Evolutionary conservation across 2,888 invertebrate genomes (phyloP).

Genomic region (Sepioteuthis lessoniana): DNA sequence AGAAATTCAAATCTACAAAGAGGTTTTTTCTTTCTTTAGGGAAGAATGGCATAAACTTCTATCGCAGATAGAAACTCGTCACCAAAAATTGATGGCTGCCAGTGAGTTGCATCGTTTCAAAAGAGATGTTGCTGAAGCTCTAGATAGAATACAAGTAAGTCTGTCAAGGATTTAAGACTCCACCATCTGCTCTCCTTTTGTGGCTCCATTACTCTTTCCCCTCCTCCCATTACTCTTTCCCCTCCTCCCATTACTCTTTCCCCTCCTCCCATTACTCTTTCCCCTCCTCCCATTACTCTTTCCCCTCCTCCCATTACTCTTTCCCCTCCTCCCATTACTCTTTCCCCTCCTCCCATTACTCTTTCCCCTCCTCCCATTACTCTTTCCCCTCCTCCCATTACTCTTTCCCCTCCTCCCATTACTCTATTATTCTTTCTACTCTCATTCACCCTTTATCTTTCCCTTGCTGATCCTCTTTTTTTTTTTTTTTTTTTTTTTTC

Average conservation of each 20-base stretch:
- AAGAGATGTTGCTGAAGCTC: slow-evolving; percentile 92
- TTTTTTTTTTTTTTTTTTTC: too few relatives aligned
- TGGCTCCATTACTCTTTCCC: neutral
- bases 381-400: neutral
- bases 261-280: too few relatives aligned
- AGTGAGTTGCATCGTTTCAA: slow-evolving; percentile 98
- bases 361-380: neutral
- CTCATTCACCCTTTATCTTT: too few relatives aligned
- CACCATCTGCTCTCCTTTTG: too few relatives aligned
- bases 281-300: too few relatives aligned
- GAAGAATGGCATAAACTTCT: slow-evolving; percentile 87
- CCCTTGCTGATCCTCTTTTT: too few relatives aligned
- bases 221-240: neutral
- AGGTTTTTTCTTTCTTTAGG: slow-evolving; percentile 74
- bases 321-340: neutral
- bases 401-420: neutral
- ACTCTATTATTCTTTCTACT: too few relatives aligned
- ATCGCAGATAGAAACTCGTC: slow-evolving; percentile 89
- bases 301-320: accelerated
- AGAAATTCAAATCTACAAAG: neutral
- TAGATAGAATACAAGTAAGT: slow-evolving; percentile 84
- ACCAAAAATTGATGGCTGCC: slow-evolving; percentile 91
- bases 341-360: neutral
- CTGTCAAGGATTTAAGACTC: neutral
- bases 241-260: neutral